Base-by-base conservation (phyloP, 2,888 invertebrate genomes). In the Morpho deidamia region DNA sequence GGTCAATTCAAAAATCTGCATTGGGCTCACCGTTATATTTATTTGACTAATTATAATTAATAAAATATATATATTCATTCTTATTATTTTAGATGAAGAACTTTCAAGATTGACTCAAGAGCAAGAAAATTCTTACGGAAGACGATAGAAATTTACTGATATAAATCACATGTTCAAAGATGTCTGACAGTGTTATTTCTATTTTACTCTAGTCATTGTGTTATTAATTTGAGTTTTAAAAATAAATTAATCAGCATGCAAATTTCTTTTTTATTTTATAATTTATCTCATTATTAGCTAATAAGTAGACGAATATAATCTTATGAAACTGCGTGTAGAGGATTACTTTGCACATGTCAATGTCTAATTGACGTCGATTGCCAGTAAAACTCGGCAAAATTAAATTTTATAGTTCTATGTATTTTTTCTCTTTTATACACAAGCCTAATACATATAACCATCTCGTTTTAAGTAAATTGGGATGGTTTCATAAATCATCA, bases 71-170 rank as follows among this genome's bases (percentile, higher is more conserved):
- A 8, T 38, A 8, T n/a, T 11, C 8, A 8, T n/a, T 11, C 8
- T 23, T 44, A 11, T 47, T 35, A 23, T 50, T 57, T 1, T 60
- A 76, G 79, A 70, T 49, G 72, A 70, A 34, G 67, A 65, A 33
- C 66, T 72, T 53, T 53, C 60, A 32, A 63, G 64, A 55, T 44
- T 63, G 33, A 62, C 58, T 11, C 71, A 70, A 63, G 71, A 71
- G 44, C 61, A 66, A 44, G 78, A 80, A 57, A 61, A 67, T 12
- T 71, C 68, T 47, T 81, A 72, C 53, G 71, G 67, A 45, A 76
- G 73, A 53, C 75, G 73, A 32, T 65, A 71, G 44, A 68, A 71
- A 14, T 10, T 41, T 7, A 12, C 12, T 12, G n/a, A 42, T 40
- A n/a, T 23, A 23, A 23, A 23, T 23, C 23, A 23, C 23, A 23